Evolutionary conservation across 2,888 invertebrate genomes (phyloP), one percentile per base, ranked within the genome.

Genomic region (Nycteola revayana): DNA sequence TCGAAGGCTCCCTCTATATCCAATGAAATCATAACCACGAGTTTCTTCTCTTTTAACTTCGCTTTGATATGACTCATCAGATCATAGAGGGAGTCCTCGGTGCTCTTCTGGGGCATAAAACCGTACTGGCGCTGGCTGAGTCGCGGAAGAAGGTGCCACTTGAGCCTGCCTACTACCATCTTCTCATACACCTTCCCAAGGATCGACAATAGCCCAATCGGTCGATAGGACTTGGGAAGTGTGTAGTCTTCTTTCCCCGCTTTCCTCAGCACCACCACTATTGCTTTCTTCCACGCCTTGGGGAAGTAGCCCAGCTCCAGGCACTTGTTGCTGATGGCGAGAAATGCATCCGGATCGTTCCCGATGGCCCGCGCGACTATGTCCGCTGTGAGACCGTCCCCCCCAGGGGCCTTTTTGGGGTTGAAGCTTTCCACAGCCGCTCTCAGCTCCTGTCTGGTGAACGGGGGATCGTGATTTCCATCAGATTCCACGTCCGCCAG

Each of bases 381-480:
- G n/a, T 36, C 34, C 4, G 42, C 24, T 0, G 36, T 37, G 8
- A 37, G 10, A 0, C 42, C 34, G 3, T 42, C 42, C 3, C 9
- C 7, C 9, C 37, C 40, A 1, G 33, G 35, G 0, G 45, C 41
- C 7, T 45, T 45, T 9, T 36, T 45, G 0, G 31, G 35, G 17
- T 36, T 46, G 4, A 41, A 31, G 0, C 11, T 10, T 3, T n/a
- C 0, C 0, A 2, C 0, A 1, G 34, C 26, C 1, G 9, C 0
- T 7, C 8, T 20, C 0, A 42, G 29, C 3, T 42, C 46, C 0
- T 21, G 21, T 11, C 6, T 10, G 1, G 49, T 54, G 22, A 50
- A 46, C 0, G 36, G 40, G 7, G 48, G 45, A 5, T 47, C 42
- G 5, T 32, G 9, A n/a, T 32, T 20, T 1, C 22, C 23, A 22